Base-by-base conservation (phyloP, 2,113 vertebrate species). In the Synchiropus splendidus region DNA sequence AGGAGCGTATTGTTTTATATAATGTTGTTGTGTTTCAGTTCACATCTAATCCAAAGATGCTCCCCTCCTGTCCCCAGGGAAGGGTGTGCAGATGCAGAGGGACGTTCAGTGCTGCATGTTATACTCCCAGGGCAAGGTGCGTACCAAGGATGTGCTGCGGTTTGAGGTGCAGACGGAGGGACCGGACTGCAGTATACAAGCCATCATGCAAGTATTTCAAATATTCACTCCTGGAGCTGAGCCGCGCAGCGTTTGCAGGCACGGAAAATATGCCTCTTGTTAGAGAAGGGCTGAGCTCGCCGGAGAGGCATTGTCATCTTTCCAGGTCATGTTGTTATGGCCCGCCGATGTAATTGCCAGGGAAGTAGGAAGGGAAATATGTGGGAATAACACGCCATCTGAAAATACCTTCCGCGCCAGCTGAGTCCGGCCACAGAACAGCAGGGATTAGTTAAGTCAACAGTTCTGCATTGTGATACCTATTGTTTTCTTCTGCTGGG, bases 121-220 rank as follows among this genome's bases (percentile, higher is more conserved):
- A 68, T 88, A 88, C 77, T 88, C 86, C 36, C 73, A 84, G 40
- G 85, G 77, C 45, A 86, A 84, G 61, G 82, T 88, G 66, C 83
- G 86, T 45, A 83, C 83, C 72, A 88, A 86, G 77, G 86, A 88
- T 31, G 82, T 87, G 62, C 43, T 86, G 54, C 81, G 78, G 54
- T 88, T 85, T 47, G 86, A 88, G 69, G 73, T 81, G 73, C 86
- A 88, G 83, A 86, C 80, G 1, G 85, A 85, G 64, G 86, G 86
- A 58, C 86, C 83, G 6, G 83, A 88, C 79, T 88, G 86, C 85
- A 88, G 81, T 67, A 88, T 88, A 84, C 80, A 75, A 74, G 86
- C 86, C 47, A 82, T 86, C 80, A 85, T 88, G 85, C 79, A 85
- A 88, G 86, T 86, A 86, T 84, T 85, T 54, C 74, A 80, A 69